Conservation (phyloP, 1,140 invertebrate species). For the Heliconius hermathena region DNA sequence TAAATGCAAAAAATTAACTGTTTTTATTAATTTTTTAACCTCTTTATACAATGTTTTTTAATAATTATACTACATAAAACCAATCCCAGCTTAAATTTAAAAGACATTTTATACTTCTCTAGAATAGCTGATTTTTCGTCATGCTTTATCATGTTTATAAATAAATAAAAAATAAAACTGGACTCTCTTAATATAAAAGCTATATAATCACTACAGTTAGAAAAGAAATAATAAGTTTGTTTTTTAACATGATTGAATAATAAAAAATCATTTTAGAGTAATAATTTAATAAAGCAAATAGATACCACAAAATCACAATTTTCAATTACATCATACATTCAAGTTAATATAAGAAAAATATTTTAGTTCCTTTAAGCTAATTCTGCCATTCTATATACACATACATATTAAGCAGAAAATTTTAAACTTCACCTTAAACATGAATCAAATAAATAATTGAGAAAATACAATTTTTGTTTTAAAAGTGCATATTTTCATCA, state of each 20-base stretch:
- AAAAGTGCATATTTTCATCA: conserved; percentile 64
- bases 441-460: conserved; percentile 11
- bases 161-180: too few species aligned
- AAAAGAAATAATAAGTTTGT: too few species aligned
- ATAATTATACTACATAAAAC: too few species aligned
- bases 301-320: conserved; percentile 31
- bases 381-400: conserved; percentile 8
- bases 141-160: too few species aligned
- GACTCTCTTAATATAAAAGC: too few species aligned
- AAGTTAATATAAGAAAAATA: not conserved
- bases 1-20: not conserved
- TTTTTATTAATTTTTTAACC: not conserved
- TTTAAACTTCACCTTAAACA: not conserved
- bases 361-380: not conserved
- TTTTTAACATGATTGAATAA: too few species aligned
- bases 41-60: not conserved
- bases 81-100: too few species aligned
- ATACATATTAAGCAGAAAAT: not conserved
- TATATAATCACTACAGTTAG: too few species aligned
- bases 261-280: conserved; percentile 20
- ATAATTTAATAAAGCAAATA: conserved; percentile 37
- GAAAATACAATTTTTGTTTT: not conserved
- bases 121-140: too few species aligned
- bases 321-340: conserved; percentile 24
- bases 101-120: too few species aligned